These are phyloP conservation scores for Hemaris fuciformis DNA, from an alignment of 2,888 invertebrate species.

Conservation along the genomic window DNA sequence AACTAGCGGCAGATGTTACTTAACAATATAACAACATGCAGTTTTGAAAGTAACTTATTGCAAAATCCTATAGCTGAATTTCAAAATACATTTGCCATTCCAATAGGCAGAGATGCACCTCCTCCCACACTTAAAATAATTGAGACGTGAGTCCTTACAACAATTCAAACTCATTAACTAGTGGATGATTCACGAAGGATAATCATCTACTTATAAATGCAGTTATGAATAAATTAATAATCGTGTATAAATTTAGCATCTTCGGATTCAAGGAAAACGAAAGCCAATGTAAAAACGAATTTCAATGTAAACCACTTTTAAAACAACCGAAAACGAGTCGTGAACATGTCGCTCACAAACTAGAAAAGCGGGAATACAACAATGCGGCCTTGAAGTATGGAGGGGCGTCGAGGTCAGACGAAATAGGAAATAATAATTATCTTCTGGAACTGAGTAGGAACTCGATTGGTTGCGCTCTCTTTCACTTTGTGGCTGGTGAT, in stretches of 20 bases:
- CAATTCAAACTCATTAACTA: background rate
- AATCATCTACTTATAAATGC: background rate
- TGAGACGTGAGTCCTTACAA: background rate
- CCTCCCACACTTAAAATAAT: background rate
- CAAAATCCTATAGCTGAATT: background rate
- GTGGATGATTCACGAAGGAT: background rate
- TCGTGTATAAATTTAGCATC: constrained; percentile 18
- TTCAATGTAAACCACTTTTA: constrained; percentile 41
- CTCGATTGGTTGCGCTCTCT: constrained; percentile 35
- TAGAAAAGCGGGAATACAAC: constrained; percentile 28
- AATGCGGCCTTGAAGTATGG: constrained; percentile 15
- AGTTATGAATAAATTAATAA: background rate
- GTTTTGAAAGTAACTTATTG: background rate
- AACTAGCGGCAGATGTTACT: background rate
- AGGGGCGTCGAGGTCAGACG: constrained; percentile 20
- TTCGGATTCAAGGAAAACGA: constrained; percentile 28
- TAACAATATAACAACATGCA: background rate
- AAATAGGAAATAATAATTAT: constrained; percentile 38
- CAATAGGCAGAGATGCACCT: background rate
- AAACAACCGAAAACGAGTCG: constrained; percentile 31
- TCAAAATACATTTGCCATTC: background rate
- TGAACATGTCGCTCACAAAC: constrained; percentile 31
- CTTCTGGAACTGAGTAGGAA: constrained; percentile 34
- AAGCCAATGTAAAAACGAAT: constrained; percentile 22
- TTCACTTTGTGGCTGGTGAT: constrained; percentile 30